Evolutionary conservation across 2,797 vertebrate genomes (phyloP).

Genomic region (Parauchenoglanis ngamensis): DNA sequence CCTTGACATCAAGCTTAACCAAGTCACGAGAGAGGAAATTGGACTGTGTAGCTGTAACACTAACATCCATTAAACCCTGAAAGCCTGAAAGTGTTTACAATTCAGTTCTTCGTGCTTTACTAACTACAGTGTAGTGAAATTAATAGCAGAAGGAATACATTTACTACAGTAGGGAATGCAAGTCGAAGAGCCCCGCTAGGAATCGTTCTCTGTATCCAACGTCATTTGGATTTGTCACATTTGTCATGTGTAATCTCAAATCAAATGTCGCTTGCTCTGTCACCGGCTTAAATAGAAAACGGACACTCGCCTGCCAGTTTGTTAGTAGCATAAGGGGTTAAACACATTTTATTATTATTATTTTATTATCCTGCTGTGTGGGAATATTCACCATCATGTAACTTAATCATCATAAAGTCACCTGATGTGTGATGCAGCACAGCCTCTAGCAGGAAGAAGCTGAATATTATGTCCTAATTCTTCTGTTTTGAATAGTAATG

Average conservation of each 20-base stretch:
- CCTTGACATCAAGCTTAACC: constrained; percentile 27
- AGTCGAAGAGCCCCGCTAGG: background rate
- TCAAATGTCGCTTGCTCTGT: background rate
- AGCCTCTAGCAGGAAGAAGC: background rate
- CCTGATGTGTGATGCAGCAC: background rate
- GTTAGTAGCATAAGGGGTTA: background rate
- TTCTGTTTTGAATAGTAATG: background rate
- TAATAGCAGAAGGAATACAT: background rate
- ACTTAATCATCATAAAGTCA: background rate
- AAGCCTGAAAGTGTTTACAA: background rate
- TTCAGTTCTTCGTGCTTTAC: background rate
- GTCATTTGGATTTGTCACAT: background rate
- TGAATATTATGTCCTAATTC: background rate
- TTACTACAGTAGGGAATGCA: background rate
- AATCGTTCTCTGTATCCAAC: background rate
- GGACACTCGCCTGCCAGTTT: background rate
- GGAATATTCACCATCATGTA: background rate
- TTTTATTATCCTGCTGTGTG: background rate
- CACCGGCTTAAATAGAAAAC: background rate
- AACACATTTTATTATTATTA: background rate
- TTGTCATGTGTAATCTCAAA: background rate
- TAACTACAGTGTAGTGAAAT: background rate
- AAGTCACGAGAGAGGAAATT: constrained; percentile 7
- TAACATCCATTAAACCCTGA: background rate
- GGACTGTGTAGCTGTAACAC: background rate